Conservation (phyloP, 2,888 invertebrate genomes). For the Fabriciana adippe region DNA sequence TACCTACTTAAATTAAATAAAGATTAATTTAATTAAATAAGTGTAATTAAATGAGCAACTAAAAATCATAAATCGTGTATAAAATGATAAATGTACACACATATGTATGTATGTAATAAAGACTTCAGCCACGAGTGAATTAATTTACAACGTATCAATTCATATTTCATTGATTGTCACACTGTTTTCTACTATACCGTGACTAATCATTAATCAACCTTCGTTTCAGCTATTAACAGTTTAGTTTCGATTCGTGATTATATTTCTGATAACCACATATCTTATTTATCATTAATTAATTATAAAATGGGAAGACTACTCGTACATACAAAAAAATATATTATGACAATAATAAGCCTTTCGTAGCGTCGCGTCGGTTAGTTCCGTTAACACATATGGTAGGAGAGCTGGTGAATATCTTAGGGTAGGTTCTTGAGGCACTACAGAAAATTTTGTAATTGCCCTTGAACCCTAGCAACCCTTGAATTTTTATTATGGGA, state of each 20-base stretch:
- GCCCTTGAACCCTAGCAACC: too few relatives aligned
- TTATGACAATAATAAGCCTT: too few relatives aligned
- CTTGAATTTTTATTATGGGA: too few relatives aligned
- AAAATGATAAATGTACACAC: neutral
- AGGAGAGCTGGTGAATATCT: too few relatives aligned
- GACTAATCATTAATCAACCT: conserved; percentile 62
- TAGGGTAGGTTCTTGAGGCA: too few relatives aligned
- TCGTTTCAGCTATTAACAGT: conserved; percentile 69
- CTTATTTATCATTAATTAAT: neutral
- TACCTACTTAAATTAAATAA: neutral
- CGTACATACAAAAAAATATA: neutral
- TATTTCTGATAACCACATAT: neutral
- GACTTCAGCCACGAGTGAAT: neutral
- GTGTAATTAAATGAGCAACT: neutral
- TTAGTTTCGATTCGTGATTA: conserved; percentile 54
- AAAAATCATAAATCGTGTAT: neutral
- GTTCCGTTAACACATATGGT: too few relatives aligned
- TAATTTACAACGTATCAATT: conserved; percentile 35
- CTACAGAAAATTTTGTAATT: too few relatives aligned
- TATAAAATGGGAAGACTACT: neutral
- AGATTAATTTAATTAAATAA: neutral
- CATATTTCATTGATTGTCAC: too few relatives aligned
- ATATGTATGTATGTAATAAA: neutral
- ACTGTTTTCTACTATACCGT: conserved; percentile 44
- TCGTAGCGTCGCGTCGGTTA: too few relatives aligned